A percentile compares a stretch with the other conserved stretches of the same genome.
These are phyloP conservation scores for Ametastegia equiseti DNA, from an alignment of 2,888 invertebrate species.

Conservation along the genomic window DNA sequence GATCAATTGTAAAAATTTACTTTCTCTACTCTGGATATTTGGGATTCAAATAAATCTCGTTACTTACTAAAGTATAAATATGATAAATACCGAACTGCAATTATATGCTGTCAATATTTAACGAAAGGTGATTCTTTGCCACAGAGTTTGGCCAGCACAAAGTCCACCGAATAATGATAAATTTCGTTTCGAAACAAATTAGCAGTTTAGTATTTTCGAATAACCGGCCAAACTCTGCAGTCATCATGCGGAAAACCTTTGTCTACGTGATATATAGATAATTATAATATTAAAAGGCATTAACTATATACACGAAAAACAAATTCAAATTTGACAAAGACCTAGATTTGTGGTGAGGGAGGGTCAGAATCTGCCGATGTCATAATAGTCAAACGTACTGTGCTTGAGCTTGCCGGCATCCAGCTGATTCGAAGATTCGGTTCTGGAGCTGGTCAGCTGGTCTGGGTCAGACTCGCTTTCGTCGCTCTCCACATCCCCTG, in stretches of 20 bases:
- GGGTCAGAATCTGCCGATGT: constrained; percentile 48
- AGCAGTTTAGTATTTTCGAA: background rate
- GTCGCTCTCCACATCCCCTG: constrained; percentile 82
- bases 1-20: background rate
- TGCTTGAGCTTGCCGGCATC: constrained; percentile 84
- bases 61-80: background rate
- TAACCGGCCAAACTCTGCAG: constrained; percentile 22
- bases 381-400: constrained; percentile 77
- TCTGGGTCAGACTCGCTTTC: constrained; percentile 87
- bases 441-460: constrained; percentile 84
- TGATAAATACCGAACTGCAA: background rate
- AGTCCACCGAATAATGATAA: background rate
- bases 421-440: constrained; percentile 86
- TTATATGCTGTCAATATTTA: constrained; percentile 25
- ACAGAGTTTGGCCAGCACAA: constrained; percentile 38
- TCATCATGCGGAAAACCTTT: constrained; percentile 4
- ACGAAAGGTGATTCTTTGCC: background rate
- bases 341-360: constrained; percentile 46
- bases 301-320: constrained; percentile 36
- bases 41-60: background rate
- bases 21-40: background rate
- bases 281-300: constrained; percentile 1
- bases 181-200: background rate
- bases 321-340: constrained; percentile 44
- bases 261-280: background rate